phyloP scores from a whole-genome alignment of 2,888 invertebrate genomes.

The Drosophila nigricruria region DNA sequence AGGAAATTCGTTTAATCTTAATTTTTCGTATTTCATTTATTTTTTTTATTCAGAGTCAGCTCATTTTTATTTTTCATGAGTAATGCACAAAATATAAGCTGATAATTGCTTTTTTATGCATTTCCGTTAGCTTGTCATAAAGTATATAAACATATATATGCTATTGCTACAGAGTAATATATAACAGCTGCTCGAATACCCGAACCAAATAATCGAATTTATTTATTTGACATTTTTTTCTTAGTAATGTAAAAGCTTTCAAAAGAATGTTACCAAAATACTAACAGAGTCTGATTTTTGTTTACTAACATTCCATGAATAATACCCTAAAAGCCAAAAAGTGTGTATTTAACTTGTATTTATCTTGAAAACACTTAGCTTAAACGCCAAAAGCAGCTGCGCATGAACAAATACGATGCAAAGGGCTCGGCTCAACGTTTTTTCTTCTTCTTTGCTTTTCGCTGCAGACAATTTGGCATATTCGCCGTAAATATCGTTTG shows the following conservation, averaged over 20 bases:
- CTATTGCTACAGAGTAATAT: not conserved
- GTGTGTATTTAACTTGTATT: not conserved
- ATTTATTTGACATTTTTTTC: not conserved
- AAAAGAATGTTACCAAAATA: not conserved
- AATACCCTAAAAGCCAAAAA: not conserved
- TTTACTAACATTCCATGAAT: not conserved
- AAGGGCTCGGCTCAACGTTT: not conserved
- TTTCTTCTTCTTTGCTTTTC: not conserved
- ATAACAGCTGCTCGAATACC: slow-evolving; percentile 6
- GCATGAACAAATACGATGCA: slow-evolving; percentile 9
- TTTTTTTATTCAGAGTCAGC: slow-evolving; percentile 30
- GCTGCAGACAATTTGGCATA: slow-evolving; percentile 52
- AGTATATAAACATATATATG: not conserved
- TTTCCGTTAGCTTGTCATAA: slow-evolving; percentile 39
- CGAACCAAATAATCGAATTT: not conserved
- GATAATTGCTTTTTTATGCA: slow-evolving; percentile 46
- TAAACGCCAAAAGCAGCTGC: slow-evolving; percentile 7
- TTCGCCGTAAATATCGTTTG: slow-evolving; percentile 27
- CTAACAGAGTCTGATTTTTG: not conserved
- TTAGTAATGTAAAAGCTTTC: not conserved
- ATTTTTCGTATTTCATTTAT: slow-evolving; percentile 6
- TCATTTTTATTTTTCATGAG: slow-evolving; percentile 32
- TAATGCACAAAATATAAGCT: slow-evolving; percentile 37
- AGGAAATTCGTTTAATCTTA: slow-evolving; percentile 13
- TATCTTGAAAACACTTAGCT: not conserved